These are phyloP conservation scores for Stenurella melanura DNA, from an alignment of 2,888 invertebrate species.

Conservation along the genomic window DNA sequence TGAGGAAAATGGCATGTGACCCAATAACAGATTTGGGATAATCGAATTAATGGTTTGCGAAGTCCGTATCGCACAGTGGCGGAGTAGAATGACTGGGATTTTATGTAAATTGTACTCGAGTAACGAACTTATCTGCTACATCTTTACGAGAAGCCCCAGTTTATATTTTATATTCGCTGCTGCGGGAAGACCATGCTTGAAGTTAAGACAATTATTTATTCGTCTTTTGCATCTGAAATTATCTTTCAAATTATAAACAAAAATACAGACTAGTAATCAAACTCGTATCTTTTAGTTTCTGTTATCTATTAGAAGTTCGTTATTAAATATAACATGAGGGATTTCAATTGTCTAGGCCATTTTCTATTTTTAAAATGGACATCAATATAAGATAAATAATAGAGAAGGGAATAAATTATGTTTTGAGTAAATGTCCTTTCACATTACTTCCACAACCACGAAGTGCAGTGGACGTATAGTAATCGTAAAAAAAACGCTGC, in stretches of 20 bases:
- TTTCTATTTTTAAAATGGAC: too few species aligned
- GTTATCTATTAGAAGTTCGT: neutral
- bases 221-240: neutral
- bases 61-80: constrained; percentile 28
- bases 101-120: constrained; percentile 41
- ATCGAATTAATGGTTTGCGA: constrained; percentile 39
- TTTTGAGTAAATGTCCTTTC: too few species aligned
- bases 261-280: neutral
- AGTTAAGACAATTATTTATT: constrained; percentile 4
- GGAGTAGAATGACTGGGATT: constrained; percentile 23
- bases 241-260: neutral
- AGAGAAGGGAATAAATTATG: too few species aligned
- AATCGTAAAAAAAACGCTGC: too few species aligned
- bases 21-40: constrained; percentile 42
- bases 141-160: constrained; percentile 7
- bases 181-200: neutral
- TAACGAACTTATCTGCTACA: constrained; percentile 23
- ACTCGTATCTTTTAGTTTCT: neutral
- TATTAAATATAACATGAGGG: too few species aligned
- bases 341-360: too few species aligned
- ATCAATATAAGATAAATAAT: too few species aligned
- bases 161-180: constrained; percentile 22
- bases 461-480: too few species aligned
- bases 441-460: too few species aligned
- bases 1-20: constrained; percentile 31